Percentiles rank a stretch among this genome's conserved stretches.
Conservation (phyloP, 1,140 invertebrate species). For the Heliconius himera region DNA sequence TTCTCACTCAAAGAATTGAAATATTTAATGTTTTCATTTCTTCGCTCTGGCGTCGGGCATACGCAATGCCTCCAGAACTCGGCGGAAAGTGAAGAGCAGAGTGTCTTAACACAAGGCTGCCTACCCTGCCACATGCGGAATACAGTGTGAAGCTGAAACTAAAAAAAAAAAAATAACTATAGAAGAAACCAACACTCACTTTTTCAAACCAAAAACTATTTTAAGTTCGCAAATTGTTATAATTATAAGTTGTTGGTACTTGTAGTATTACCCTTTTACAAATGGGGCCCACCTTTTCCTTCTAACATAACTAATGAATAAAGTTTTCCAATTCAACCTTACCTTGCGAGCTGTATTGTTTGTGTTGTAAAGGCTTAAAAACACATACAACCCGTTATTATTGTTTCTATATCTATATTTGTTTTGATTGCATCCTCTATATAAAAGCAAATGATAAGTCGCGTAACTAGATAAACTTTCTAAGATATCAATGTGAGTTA, state of each 20-base stretch:
- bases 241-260: constrained; percentile 20
- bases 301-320: constrained; percentile 50
- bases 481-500: no score
- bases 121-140: no score
- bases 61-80: no score
- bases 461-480: no score
- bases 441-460: neutral
- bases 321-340: constrained; percentile 46
- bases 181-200: neutral
- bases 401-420: constrained; percentile 16
- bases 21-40: no score
- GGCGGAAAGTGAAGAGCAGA: neutral
- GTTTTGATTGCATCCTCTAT: constrained; percentile 9
- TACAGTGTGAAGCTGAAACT: neutral
- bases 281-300: constrained; percentile 33
- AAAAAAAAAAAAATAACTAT: neutral
- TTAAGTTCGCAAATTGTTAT: neutral
- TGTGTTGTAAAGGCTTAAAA: constrained; percentile 34
- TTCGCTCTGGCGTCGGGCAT: no score
- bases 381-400: constrained; percentile 29
- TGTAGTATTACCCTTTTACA: constrained; percentile 10
- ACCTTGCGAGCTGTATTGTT: constrained; percentile 35
- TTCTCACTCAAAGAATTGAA: no score
- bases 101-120: neutral
- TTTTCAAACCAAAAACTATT: neutral